Base-by-base conservation (phyloP, 2,888 invertebrate species). In the Tyria jacobaeae region DNA sequence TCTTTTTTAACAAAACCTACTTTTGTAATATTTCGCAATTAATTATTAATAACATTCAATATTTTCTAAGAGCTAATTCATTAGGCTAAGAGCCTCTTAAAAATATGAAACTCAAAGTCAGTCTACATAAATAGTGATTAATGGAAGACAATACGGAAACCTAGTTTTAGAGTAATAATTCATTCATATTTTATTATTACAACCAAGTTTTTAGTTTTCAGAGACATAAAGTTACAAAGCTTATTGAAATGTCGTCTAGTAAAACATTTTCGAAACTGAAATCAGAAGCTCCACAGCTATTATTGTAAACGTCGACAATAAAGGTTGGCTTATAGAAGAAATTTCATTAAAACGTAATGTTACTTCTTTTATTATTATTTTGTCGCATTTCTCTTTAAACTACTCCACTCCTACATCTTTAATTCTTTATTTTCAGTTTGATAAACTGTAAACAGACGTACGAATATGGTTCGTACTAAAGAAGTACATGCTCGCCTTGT, bases 321-420 rank as follows among this genome's bases (percentile, higher is more conserved):
- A n/a, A n/a, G n/a, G n/a, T n/a, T n/a, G n/a, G n/a, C n/a, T n/a
- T n/a, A n/a, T n/a, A n/a, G n/a, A n/a, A n/a, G n/a, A n/a, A n/a
- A n/a, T n/a, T n/a, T n/a, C n/a, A n/a, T n/a, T n/a, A n/a, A n/a
- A n/a, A n/a, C n/a, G n/a, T n/a, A n/a, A n/a, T n/a, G n/a, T n/a
- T n/a, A n/a, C n/a, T n/a, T n/a, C n/a, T n/a, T n/a, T n/a, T n/a
- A n/a, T n/a, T n/a, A n/a, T n/a, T n/a, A n/a, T n/a, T n/a, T n/a
- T n/a, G n/a, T 47, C 25, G 14, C 24, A 47, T 47, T 25, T 47
- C 21, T 47, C n/a, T 24, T 12, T 6, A n/a, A 49, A 49, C 31
- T 49, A n/a, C 27, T 49, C 9, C 49, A 49, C 49, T n/a, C n/a
- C n/a, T n/a, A n/a, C n/a, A n/a, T n/a, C n/a, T 49, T 49, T 31